phyloP scores from a whole-genome alignment of 2,797 vertebrate species.

The Sarcophilus harrisii region DNA sequence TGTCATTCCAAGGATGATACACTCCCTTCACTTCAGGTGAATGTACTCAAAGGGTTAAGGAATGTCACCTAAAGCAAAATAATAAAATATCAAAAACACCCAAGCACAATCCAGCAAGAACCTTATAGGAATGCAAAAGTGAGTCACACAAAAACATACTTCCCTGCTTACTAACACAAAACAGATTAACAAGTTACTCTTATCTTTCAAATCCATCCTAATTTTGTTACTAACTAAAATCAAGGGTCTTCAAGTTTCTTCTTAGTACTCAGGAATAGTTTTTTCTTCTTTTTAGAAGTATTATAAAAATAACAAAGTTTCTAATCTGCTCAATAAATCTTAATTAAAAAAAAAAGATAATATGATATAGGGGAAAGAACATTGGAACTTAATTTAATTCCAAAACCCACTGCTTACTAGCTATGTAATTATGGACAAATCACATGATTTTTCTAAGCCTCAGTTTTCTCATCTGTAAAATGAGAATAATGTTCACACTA shows the following conservation, averaged over 20 bases:
- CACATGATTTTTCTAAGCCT: not conserved
- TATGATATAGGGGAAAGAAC: not conserved
- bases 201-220: slow-evolving; percentile 1
- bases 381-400: not conserved
- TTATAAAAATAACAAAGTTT: not conserved
- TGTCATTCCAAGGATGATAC: not conserved
- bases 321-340: not conserved
- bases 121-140: slow-evolving; percentile 10
- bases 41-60: not conserved
- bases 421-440: not conserved
- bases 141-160: slow-evolving; percentile 15
- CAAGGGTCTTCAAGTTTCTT: not conserved
- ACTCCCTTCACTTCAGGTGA: slow-evolving; percentile 29
- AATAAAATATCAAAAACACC: not conserved
- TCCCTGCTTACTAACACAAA: not conserved
- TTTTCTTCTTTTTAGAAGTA: not conserved
- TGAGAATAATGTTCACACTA: not conserved
- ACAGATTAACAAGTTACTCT: not conserved
- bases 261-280: not conserved
- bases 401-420: not conserved
- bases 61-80: not conserved
- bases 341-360: not conserved
- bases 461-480: not conserved
- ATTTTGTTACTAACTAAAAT: slow-evolving; percentile 22
- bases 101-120: not conserved